Evolutionary conservation across 1,140 invertebrate genomes (phyloP), one percentile per base, ranked within the genome.

Genomic region (Riptortus pedestris): DNA sequence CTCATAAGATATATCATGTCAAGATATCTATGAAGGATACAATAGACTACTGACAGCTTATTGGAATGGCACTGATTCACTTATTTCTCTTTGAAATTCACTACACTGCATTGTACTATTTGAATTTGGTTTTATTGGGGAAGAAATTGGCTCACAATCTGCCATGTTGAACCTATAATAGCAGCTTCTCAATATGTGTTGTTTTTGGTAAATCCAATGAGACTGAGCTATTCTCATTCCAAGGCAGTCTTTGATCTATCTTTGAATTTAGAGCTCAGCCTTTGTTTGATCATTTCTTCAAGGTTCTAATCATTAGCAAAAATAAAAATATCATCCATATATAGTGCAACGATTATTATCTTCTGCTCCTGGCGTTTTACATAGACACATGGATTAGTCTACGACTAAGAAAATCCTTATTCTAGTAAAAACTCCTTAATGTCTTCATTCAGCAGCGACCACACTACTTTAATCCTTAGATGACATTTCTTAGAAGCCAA

Each of bases 1-100:
- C 16, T 14, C 22, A 55, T 24, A 26, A 4, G 51, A 4, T 27
- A 55, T 22, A 55, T 55, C 22, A 4, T 18, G 51, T 14, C 62
- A 65, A 62, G 48, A 43, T 24, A 38, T 24, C 43, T 26, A 11
- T 29, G n/a, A 27, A 48, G 24, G n/a, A 22, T 31, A 11, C 18
- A 59, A 59, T 51, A 20, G 14, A 26, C 29, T 14, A 24, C 51
- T 14, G 22, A 20, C 62, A 66, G 70, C 71, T 74, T 75, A 74
- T 71, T 66, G 67, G 66, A 69, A 69, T 70, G 65, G 65, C 73
- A 67, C 67, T 68, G 0, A 1, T 1, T 12, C 33, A 0, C 3
- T 33, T 24, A 51, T 27, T 60, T 45, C 14, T 11, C 66, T 16
- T 57, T 14, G 29, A 27, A 24, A 18, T n/a, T 58, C 3, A 12